Base-by-base conservation (phyloP, 2,797 vertebrate genomes). In the Scarus forsteni region DNA sequence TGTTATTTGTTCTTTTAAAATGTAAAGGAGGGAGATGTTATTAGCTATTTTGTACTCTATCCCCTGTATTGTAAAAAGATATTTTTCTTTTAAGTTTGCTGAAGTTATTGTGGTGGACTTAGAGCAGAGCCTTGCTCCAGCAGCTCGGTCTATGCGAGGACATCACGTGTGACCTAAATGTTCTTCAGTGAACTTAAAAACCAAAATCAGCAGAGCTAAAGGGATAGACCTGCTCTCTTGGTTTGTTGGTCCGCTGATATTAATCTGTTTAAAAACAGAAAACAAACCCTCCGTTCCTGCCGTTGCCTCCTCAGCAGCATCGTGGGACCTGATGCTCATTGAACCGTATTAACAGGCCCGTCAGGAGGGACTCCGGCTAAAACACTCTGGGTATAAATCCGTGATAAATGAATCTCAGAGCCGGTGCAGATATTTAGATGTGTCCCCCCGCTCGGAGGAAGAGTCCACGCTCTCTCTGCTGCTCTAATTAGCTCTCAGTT, bases 401-500 rank as follows among this genome's bases (percentile, higher is more conserved):
- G 55, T 75, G 61, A 75, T 60, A 60, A 75, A 85, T 80, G 74
- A 74, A 73, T 75, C 67, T 15, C 55, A 63, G 16, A 62, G 66
- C 48, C 45, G 44, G 49, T 58, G 63, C 56, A 54, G 58, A 66
- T 72, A 65, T 57, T 66, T 49, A 64, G 66, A 64, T 58, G 39
- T 4, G 19, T 63, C 63, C 56, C 49, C 60, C 8, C 27, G 27
- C 73, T 55, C 70, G 60, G 46, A 36, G 6, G 16, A 65, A 14
- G 49, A 54, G 46, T 38, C 60, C 35, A 15, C 65, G 62, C 19
- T 50, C 49, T 70, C 64, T 66, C 36, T 45, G 48, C 61, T 62
- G 38, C 67, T 80, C 70, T 83, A 84, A 88, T 84, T 84, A 78
- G 66, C 81, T 59, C 73, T 73, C 72, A 61, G 48, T 49, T 48